A percentile compares a stretch with the other conserved stretches of the same genome.
Conservation (phyloP, 2,113 vertebrate species). For the Terrapene triunguis region DNA sequence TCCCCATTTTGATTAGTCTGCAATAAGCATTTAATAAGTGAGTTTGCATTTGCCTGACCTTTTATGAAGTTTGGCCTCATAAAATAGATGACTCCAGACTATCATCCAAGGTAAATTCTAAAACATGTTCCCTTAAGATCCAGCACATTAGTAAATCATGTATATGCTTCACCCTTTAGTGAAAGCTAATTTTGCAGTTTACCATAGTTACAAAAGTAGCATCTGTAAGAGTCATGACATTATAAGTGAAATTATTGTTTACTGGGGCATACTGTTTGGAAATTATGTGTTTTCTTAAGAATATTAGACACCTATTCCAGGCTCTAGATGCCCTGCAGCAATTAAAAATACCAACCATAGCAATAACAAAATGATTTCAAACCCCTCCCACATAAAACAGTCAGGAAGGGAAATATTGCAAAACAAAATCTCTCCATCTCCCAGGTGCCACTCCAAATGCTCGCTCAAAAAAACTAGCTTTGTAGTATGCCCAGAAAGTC, state of each 20-base stretch:
- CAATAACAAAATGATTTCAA: background rate
- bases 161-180: rapidly evolving
- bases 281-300: too few relatives aligned
- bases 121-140: background rate
- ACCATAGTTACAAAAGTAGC: background rate
- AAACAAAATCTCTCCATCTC: background rate
- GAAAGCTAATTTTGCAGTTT: background rate
- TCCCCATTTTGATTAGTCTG: background rate
- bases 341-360: background rate
- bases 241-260: background rate
- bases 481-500: background rate
- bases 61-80: background rate
- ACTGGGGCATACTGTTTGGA: too few relatives aligned
- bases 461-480: background rate
- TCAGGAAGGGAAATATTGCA: background rate
- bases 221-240: background rate
- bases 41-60: background rate
- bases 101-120: background rate
- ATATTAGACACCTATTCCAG: background rate
- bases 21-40: background rate
- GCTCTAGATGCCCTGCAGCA: background rate
- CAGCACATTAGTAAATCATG: background rate
- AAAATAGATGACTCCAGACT: background rate
- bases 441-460: rapidly evolving
- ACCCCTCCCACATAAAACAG: background rate